Evolutionary conservation across 2,888 invertebrate species (phyloP).

Genomic region (Dicyrtomina minuta): DNA sequence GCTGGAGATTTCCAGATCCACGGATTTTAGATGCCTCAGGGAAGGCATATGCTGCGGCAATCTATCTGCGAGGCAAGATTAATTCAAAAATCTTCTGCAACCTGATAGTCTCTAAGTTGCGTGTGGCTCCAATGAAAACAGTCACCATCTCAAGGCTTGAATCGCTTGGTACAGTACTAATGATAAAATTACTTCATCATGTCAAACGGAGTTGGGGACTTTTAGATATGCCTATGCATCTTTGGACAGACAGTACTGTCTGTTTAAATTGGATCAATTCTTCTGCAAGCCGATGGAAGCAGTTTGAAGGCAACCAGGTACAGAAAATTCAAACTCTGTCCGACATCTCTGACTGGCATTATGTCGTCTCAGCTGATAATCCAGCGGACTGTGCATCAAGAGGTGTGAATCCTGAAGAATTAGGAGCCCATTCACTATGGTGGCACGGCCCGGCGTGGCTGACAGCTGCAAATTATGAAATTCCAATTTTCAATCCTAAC

Average conservation of each 20-base stretch:
- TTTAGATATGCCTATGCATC: conserved; percentile 1
- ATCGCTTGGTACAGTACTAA: background rate
- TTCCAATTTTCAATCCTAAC: background rate
- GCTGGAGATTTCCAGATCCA: conserved; percentile 2
- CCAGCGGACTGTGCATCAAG: conserved; percentile 53
- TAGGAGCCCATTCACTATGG: background rate
- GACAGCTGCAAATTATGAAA: background rate
- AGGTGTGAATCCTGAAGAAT: background rate
- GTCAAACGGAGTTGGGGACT: background rate
- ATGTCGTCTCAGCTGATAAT: conserved; percentile 52
- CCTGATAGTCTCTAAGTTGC: too few species aligned
- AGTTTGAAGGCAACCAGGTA: conserved; percentile 51
- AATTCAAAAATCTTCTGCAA: background rate
- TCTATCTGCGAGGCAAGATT: conserved; percentile 22
- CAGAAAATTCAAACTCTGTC: conserved; percentile 47
- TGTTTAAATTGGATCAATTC: conserved; percentile 52
- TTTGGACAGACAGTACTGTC: conserved; percentile 54
- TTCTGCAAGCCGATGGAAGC: conserved; percentile 44
- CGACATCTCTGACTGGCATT: conserved; percentile 49
- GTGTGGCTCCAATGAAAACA: background rate
- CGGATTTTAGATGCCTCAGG: conserved; percentile 30
- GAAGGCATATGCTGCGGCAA: conserved; percentile 15
- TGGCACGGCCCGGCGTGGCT: background rate
- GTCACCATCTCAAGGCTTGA: background rate
- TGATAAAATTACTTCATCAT: background rate